These are phyloP conservation scores for Arbacia lixula DNA, from an alignment of 53 echinoderm and acorn worm species.

Conservation along the genomic window DNA sequence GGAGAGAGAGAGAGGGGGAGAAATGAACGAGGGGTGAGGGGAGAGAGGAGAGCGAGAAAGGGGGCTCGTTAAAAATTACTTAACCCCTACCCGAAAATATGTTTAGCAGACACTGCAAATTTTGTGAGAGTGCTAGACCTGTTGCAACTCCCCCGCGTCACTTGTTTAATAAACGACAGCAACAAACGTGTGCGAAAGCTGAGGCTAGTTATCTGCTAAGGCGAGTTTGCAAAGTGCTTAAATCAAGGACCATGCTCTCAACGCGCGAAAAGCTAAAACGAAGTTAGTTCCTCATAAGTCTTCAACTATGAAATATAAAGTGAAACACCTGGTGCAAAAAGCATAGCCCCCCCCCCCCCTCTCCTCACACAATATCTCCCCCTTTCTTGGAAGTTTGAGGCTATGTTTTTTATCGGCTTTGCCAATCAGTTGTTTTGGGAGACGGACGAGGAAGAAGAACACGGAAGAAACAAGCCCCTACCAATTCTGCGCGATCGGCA, in stretches of 20 bases:
- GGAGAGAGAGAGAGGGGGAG: background rate
- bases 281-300: slow-evolving; percentile 51
- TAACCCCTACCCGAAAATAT: slow-evolving; percentile 56
- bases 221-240: slow-evolving; percentile 15
- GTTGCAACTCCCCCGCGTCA: no score
- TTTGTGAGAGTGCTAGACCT: background rate
- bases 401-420: slow-evolving; percentile 50
- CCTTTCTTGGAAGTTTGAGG: slow-evolving; percentile 49
- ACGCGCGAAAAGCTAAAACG: no score
- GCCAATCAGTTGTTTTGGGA: slow-evolving; percentile 48
- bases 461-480: no score
- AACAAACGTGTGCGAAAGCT: no score
- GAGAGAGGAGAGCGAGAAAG: no score
- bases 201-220: background rate
- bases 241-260: slow-evolving; percentile 25
- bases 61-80: slow-evolving; percentile 6
- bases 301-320: slow-evolving; percentile 36
- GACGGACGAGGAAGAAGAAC: slow-evolving; percentile 31
- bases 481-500: slow-evolving; percentile 45
- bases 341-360: background rate
- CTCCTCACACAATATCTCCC: background rate
- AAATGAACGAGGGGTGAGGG: no score
- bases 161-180: no score
- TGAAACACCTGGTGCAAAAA: slow-evolving; percentile 54
- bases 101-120: slow-evolving; percentile 61